Evolutionary conservation across 2,113 vertebrate genomes (phyloP).

Genomic region (Nesogale talazaci): DNA sequence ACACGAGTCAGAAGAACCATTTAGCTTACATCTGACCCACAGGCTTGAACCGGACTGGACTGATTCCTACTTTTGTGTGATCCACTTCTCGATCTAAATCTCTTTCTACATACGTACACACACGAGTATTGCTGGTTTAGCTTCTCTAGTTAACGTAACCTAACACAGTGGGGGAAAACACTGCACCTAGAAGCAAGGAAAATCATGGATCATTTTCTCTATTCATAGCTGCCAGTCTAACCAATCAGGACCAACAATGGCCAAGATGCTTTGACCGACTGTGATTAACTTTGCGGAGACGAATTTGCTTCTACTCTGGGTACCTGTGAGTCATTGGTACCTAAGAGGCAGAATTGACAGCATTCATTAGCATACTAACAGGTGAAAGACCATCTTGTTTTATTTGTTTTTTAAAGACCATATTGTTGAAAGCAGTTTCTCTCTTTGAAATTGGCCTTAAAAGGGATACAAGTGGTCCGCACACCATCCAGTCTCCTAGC

Average conservation of each 20-base stretch:
- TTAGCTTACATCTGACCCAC: too few species aligned
- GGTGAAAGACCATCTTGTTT: neutral
- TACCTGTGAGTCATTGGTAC: neutral
- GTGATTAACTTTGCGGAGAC: neutral
- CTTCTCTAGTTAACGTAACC: too few species aligned
- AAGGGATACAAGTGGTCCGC: too few species aligned
- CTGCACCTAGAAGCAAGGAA: neutral
- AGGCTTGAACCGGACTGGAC: too few species aligned
- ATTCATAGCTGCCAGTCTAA: neutral
- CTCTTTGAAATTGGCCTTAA: constrained; percentile 15
- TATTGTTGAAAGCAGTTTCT: neutral
- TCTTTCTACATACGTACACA: too few species aligned
- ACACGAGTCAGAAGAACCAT: too few species aligned
- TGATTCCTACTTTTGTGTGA: too few species aligned
- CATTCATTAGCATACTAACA: neutral
- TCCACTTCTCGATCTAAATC: too few species aligned
- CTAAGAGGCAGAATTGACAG: neutral
- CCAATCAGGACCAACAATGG: constrained; percentile 9
- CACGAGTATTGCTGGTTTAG: too few species aligned
- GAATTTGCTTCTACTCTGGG: neutral
- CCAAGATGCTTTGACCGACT: constrained; percentile 2
- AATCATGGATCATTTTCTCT: neutral
- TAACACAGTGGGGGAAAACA: neutral
- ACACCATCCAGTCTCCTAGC: neutral
- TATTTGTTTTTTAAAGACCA: too few species aligned